Base-by-base conservation (phyloP, 2,888 invertebrate species). In the Plagodis dolabraria region DNA sequence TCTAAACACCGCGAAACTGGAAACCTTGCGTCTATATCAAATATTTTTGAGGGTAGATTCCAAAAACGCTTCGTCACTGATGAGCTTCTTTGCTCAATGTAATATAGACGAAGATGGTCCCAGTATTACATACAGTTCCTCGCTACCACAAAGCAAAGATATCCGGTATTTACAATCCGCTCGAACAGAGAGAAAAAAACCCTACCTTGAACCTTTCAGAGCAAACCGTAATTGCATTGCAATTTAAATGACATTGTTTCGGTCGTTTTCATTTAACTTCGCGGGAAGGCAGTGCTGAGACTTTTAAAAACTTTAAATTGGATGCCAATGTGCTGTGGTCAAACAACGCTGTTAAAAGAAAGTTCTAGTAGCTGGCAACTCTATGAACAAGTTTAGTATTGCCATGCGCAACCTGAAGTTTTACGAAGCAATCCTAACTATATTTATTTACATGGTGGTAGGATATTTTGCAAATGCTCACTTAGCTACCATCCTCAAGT, bases 301-400 rank as follows among this genome's bases (percentile, higher is more conserved):
- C 53, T 63, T 33, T 50, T 48, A 49, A 55, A 65, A 22, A 66
- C 43, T 66, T 64, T 66, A 64, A 56, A 66, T 66, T 64, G 62
- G 53, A 55, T 54, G 47, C 38, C 47, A 40, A 47, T 51, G 48
- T 53, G 40, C 52, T 45, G 5, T 43, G 10, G 33, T 47, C 42
- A n/a, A 11, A 34, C 42, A 53, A 6, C 22, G 43, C 34, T 61
- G 59, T 55, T 56, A 64, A 53, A 53, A 36, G 40, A 11, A 47
- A 40, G 22, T 22, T 22, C 22, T 22, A 4, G 48, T 42, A 40
- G 46, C 34, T 42, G 9, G 42, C 10, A 42, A n/a, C 42, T 9
- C 47, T 42, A 9, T 8, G 10, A 42, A n/a, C 38, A 38, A 38
- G 7, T 38, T 38, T 9, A 9, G 7, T 8, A 9, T 38, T 38